A percentile compares a stretch with the other conserved stretches of the same genome.
Evolutionary conservation across 1,140 invertebrate genomes (phyloP).

Genomic region (Meteorus sp.): DNA sequence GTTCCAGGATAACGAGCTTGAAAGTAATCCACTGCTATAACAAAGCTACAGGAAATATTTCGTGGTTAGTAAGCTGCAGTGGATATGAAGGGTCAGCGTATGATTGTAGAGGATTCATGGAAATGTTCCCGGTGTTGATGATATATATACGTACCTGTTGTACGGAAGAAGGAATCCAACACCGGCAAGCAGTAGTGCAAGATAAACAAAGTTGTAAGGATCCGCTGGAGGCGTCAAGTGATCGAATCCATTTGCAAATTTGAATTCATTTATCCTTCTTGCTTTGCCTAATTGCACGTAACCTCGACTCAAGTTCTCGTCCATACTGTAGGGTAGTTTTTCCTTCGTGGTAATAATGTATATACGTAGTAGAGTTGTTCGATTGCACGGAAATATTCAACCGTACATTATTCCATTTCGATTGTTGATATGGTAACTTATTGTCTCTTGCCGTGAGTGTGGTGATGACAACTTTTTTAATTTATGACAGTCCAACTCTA

Average conservation of each 20-base stretch:
- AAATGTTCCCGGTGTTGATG: no score
- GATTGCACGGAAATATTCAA: no score
- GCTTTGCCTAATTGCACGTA: constrained; percentile 67
- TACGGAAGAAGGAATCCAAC: constrained; percentile 88
- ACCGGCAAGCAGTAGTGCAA: constrained; percentile 81
- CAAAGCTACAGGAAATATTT: constrained; percentile 74
- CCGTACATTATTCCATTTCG: constrained; percentile 6
- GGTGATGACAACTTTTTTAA: neutral
- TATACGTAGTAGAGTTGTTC: no score
- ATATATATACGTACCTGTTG: no score
- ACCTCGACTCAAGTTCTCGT: constrained; percentile 68
- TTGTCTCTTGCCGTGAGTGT: neutral
- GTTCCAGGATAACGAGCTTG: constrained; percentile 79
- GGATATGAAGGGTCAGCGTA: no score
- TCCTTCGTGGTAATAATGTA: no score
- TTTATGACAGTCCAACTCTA: no score
- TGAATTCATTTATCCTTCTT: constrained; percentile 59
- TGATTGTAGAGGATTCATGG: no score
- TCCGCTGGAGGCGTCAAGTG: constrained; percentile 72
- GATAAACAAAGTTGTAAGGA: constrained; percentile 76
- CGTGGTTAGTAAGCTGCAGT: no score
- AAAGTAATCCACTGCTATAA: constrained; percentile 89
- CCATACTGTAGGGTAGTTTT: constrained; percentile 59
- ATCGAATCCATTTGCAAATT: constrained; percentile 60
- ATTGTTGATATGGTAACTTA: constrained; percentile 12